Evolutionary conservation across 2,797 vertebrate species (phyloP).

Genomic region (Amphiprion clarkii): DNA sequence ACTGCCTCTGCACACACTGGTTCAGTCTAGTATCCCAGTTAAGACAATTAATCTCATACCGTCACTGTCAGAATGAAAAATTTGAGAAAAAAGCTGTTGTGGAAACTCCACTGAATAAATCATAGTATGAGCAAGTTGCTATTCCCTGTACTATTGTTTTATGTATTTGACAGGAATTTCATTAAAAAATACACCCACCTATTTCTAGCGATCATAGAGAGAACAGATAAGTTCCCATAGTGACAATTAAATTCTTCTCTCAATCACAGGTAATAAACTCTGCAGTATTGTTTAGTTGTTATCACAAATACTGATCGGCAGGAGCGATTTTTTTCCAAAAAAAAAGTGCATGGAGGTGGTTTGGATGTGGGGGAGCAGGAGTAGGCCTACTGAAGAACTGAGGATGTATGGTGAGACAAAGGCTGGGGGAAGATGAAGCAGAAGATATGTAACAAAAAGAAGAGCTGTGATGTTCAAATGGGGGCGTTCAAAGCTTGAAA

Average conservation of each 20-base stretch:
- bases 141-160: slow-evolving; percentile 3
- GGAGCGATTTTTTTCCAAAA: slow-evolving; percentile 21
- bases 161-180: slow-evolving; percentile 32
- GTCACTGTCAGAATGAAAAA: slow-evolving; percentile 44
- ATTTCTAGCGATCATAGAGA: slow-evolving; percentile 23
- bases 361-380: slow-evolving; percentile 12
- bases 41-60: slow-evolving; percentile 74
- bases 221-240: slow-evolving; percentile 54
- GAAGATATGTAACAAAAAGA: slow-evolving; percentile 49
- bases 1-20: slow-evolving; percentile 18
- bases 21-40: slow-evolving; percentile 54
- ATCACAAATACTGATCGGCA: slow-evolving; percentile 56
- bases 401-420: slow-evolving; percentile 56
- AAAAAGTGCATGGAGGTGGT: slow-evolving; percentile 14
- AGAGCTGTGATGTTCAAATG: slow-evolving; percentile 62
- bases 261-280: slow-evolving; percentile 74
- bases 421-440: slow-evolving; percentile 46
- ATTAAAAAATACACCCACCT: background rate
- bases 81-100: background rate
- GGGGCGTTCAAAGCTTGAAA: slow-evolving; percentile 56
- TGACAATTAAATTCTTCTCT: slow-evolving; percentile 64
- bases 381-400: slow-evolving; percentile 24
- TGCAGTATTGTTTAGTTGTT: slow-evolving; percentile 39
- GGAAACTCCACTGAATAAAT: slow-evolving; percentile 71
- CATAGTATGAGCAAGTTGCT: slow-evolving; percentile 19